These are phyloP conservation scores for Sycophila texana DNA, from an alignment of 2,888 invertebrate species.

Conservation along the genomic window DNA sequence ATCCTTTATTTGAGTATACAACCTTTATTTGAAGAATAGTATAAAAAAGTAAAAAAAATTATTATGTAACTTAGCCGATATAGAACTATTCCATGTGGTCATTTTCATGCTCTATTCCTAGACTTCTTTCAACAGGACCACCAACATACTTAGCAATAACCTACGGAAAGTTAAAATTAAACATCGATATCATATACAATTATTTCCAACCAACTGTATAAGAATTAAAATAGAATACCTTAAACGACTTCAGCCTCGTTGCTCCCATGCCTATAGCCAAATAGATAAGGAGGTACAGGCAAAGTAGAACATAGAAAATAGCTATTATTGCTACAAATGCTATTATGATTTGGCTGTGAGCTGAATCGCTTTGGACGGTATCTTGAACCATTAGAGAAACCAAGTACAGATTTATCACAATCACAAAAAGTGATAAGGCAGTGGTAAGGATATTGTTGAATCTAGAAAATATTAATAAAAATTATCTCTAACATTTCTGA, in stretches of 20 bases:
- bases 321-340: neutral
- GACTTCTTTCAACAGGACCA: conserved; percentile 76
- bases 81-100: neutral
- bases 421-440: conserved; percentile 29
- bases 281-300: conserved; percentile 40
- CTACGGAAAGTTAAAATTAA: conserved; percentile 67
- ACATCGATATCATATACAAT: neutral
- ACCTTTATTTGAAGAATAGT: no score
- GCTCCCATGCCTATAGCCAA: conserved; percentile 41
- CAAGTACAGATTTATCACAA: conserved; percentile 36
- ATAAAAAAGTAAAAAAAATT: no score
- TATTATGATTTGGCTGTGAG: neutral
- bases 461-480: conserved; percentile 5
- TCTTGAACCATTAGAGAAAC: conserved; percentile 8
- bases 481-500: no score
- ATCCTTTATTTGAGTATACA: no score
- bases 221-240: conserved; percentile 5
- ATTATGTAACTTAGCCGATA: neutral
- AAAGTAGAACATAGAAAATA: conserved; percentile 26
- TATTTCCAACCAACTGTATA: neutral
- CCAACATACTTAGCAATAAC: conserved; percentile 79
- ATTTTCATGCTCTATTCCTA: conserved; percentile 69
- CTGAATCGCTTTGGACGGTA: neutral
- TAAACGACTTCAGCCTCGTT: conserved; percentile 7
- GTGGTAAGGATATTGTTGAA: conserved; percentile 34